A percentile compares a stretch with the other conserved stretches of the same genome.
Evolutionary conservation across 2,113 vertebrate species (phyloP).

Genomic region (Notiomystis cincta): DNA sequence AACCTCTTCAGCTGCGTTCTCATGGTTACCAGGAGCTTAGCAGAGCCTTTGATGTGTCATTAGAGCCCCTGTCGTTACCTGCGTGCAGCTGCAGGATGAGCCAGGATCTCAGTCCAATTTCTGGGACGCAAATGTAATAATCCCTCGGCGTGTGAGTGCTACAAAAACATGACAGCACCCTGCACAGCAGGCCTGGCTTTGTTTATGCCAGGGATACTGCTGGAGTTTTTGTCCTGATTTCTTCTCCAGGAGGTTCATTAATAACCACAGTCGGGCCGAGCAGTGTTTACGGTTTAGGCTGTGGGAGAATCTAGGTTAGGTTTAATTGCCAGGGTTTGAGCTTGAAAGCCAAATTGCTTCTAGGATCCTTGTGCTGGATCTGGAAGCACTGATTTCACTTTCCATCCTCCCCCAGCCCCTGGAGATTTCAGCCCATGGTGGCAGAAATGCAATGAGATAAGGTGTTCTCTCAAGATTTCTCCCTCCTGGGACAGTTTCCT

Average conservation of each 20-base stretch:
- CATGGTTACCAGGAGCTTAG: constrained; percentile 62
- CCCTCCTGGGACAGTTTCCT: background rate
- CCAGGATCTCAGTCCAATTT: background rate
- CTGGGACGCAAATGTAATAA: constrained; percentile 46
- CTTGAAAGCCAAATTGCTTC: constrained; percentile 28
- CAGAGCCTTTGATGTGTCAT: constrained; percentile 63
- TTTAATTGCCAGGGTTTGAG: constrained; percentile 45
- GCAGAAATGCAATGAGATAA: background rate
- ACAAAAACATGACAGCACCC: constrained; percentile 41
- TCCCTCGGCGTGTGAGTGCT: background rate
- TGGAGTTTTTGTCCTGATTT: constrained; percentile 36
- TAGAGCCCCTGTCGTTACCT: constrained; percentile 48
- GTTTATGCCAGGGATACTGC: constrained; percentile 17
- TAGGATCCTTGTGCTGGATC: background rate
- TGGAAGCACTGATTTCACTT: background rate
- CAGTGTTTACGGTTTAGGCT: background rate
- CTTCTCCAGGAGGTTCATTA: constrained; percentile 30
- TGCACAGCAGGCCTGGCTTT: background rate
- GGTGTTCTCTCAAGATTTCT: background rate
- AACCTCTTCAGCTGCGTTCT: constrained; percentile 49
- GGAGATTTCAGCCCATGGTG: constrained; percentile 27
- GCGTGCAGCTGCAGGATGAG: constrained; percentile 27
- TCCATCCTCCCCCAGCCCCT: background rate
- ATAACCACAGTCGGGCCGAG: background rate
- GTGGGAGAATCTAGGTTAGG: constrained; percentile 47